These are phyloP conservation scores for Lasioglossum malachurum DNA, from an alignment of 2,888 invertebrate species.

Conservation along the genomic window DNA sequence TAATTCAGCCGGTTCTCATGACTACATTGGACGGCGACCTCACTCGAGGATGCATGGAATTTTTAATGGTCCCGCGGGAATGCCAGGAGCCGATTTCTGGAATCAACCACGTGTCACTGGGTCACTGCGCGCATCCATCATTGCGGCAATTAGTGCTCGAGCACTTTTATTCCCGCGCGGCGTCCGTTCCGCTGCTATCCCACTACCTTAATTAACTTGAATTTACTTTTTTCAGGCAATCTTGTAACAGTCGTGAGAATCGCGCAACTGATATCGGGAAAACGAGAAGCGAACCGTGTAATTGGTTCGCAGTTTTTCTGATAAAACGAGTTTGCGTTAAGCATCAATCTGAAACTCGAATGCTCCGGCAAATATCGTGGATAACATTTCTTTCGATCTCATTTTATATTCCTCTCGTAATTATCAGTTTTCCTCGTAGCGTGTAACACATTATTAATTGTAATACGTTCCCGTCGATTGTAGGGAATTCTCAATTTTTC, in stretches of 20 bases:
- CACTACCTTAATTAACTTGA: constrained; percentile 6
- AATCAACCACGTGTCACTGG: constrained; percentile 71
- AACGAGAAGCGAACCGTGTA: constrained; percentile 53
- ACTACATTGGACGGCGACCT: constrained; percentile 52
- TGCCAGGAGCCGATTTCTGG: constrained; percentile 61
- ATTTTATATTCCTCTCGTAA: neutral
- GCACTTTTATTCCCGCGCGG: constrained; percentile 65
- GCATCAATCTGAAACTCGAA: neutral
- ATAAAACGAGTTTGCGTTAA: neutral
- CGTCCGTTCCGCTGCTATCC: neutral
- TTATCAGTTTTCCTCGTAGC: neutral
- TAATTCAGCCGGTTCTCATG: constrained; percentile 60
- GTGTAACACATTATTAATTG: neutral
- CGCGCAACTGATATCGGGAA: constrained; percentile 57
- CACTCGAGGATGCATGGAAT: constrained; percentile 77
- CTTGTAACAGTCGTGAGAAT: constrained; percentile 56
- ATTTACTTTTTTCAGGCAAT: constrained; percentile 3
- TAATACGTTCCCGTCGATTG: no score
- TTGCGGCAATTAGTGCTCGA: constrained; percentile 68
- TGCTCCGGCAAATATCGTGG: neutral
- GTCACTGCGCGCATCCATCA: constrained; percentile 72
- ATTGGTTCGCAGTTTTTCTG: constrained; percentile 47
- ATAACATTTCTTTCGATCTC: neutral
- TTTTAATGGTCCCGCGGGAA: constrained; percentile 70
- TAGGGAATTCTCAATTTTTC: no score